Conservation (phyloP, 2,888 invertebrate species). For the Tachystola acroxantha region DNA sequence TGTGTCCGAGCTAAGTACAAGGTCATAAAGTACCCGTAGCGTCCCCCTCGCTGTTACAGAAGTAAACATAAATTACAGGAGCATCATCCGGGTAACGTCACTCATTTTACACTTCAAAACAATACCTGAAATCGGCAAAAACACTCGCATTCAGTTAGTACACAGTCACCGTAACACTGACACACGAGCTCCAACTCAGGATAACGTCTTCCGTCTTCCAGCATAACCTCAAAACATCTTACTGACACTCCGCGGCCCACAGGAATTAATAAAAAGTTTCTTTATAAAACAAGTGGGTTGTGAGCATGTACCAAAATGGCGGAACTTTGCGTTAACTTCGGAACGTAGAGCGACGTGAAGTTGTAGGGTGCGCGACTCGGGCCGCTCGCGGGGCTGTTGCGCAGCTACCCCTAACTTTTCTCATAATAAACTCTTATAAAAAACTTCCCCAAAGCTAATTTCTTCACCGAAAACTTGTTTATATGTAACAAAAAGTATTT, state of each 20-base stretch:
- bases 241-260: slow-evolving; percentile 78
- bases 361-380: slow-evolving; percentile 71
- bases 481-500: slow-evolving; percentile 37
- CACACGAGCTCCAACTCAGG: slow-evolving; percentile 49
- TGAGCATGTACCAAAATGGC: slow-evolving; percentile 80
- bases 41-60: slow-evolving; percentile 55
- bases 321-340: slow-evolving; percentile 79
- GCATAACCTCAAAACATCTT: slow-evolving; percentile 78
- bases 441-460: slow-evolving; percentile 51
- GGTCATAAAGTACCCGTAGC: slow-evolving; percentile 49
- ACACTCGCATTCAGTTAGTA: slow-evolving; percentile 41
- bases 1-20: slow-evolving; percentile 43
- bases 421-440: slow-evolving; percentile 46
- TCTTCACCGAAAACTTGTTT: slow-evolving; percentile 35
- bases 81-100: slow-evolving; percentile 62
- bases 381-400: slow-evolving; percentile 50
- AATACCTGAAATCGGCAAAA: slow-evolving; percentile 58
- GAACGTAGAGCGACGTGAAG: slow-evolving; percentile 77
- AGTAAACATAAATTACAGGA: slow-evolving; percentile 73
- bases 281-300: slow-evolving; percentile 80
- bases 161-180: slow-evolving; percentile 41
- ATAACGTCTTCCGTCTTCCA: slow-evolving; percentile 60
- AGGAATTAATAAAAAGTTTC: slow-evolving; percentile 80
- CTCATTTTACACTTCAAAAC: slow-evolving; percentile 70
- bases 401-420: slow-evolving; percentile 69